Conservation (phyloP, 2,888 invertebrate genomes). For the Cataglyphis cursor region DNA sequence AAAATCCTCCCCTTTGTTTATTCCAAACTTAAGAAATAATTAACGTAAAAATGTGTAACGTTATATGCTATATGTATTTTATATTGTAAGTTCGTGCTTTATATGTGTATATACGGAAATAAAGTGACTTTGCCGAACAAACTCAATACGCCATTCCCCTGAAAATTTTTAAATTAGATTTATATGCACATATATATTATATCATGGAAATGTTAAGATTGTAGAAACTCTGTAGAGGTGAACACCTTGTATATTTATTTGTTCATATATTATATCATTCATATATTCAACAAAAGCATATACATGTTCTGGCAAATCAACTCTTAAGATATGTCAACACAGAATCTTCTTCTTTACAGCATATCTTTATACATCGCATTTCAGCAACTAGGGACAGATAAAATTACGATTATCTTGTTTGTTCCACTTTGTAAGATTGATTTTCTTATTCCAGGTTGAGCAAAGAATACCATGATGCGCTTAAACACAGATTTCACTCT, state of each 20-base stretch:
- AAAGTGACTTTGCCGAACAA: slow-evolving; percentile 64
- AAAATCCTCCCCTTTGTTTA: slow-evolving; percentile 4
- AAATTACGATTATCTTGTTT: slow-evolving; percentile 49
- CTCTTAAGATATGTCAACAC: slow-evolving; percentile 77
- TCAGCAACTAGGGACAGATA: slow-evolving; percentile 51
- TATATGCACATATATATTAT: slow-evolving; percentile 6
- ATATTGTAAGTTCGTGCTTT: slow-evolving; percentile 72
- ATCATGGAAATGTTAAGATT: neutral
- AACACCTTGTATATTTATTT: slow-evolving; percentile 15
- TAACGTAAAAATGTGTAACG: slow-evolving; percentile 52
- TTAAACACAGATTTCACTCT: slow-evolving; percentile 36
- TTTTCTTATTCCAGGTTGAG: slow-evolving; percentile 62
- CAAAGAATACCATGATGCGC: slow-evolving; percentile 68
- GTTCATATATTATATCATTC: slow-evolving; percentile 30
- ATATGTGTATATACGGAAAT: slow-evolving; percentile 77
- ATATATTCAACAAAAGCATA: slow-evolving; percentile 71
- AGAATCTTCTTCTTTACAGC: slow-evolving; percentile 67
- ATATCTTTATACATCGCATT: slow-evolving; percentile 63
- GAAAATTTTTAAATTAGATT: slow-evolving; percentile 49
- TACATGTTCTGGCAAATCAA: slow-evolving; percentile 65
- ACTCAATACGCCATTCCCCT: neutral
- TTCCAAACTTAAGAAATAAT: slow-evolving; percentile 57
- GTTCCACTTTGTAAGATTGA: slow-evolving; percentile 31
- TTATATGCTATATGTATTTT: slow-evolving; percentile 70
- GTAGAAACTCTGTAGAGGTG: neutral